phyloP scores from a whole-genome alignment of 2,888 invertebrate genomes.

The Omphaloscelis lunosa region DNA sequence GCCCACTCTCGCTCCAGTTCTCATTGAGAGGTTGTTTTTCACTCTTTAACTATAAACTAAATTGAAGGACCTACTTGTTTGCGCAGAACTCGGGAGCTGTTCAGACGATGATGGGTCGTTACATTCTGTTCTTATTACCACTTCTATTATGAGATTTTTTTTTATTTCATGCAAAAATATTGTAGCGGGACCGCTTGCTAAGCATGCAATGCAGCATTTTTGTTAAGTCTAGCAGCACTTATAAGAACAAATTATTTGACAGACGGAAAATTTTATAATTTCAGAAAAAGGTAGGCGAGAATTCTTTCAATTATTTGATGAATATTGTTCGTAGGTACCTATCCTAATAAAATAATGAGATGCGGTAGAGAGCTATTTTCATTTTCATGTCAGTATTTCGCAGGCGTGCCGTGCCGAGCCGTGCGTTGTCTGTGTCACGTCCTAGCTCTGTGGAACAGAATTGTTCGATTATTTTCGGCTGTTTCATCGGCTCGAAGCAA shows the following conservation, averaged over 20 bases:
- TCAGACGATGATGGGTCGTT: constrained; percentile 21
- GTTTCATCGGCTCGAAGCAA: constrained; percentile 59
- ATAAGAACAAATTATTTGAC: constrained; percentile 17
- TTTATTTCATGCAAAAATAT: background rate
- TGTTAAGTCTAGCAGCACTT: constrained; percentile 1
- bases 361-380: constrained; percentile 24
- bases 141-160: background rate
- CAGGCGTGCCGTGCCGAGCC: background rate
- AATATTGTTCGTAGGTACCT: background rate
- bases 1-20: constrained; percentile 70
- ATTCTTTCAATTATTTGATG: background rate
- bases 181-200: constrained; percentile 1
- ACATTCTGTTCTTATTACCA: constrained; percentile 14
- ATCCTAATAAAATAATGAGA: constrained; percentile 18
- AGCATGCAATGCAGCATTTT: constrained; percentile 25
- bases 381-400: constrained; percentile 33
- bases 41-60: constrained; percentile 66
- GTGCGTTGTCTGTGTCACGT: constrained; percentile 35
- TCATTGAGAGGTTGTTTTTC: constrained; percentile 68
- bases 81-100: constrained; percentile 28
- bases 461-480: constrained; percentile 57
- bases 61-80: constrained; percentile 66
- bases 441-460: constrained; percentile 44
- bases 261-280: constrained; percentile 10
- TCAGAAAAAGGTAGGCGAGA: background rate